Percentiles rank a stretch among this genome's conserved stretches.
Conservation (phyloP, 2,797 vertebrate genomes). For the Eremophila alpestris region DNA sequence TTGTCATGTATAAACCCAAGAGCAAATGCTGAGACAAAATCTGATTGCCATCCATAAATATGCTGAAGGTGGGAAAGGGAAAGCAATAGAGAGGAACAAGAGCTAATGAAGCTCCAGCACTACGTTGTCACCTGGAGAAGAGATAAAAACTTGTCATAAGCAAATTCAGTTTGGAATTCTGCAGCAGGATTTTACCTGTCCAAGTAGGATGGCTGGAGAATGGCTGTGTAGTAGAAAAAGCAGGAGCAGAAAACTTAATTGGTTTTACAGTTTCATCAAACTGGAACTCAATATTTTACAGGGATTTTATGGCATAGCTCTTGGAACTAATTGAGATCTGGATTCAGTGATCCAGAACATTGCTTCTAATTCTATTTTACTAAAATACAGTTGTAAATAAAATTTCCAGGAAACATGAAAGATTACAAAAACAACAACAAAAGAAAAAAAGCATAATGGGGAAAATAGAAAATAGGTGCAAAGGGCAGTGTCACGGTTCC, state of each 20-base stretch:
- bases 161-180: background rate
- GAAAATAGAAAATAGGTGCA: background rate
- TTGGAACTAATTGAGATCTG: slow-evolving; percentile 35
- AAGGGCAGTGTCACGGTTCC: background rate
- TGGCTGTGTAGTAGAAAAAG: background rate
- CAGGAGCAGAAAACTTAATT: background rate
- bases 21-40: background rate
- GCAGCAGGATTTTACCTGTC: background rate
- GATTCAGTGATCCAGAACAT: slow-evolving; percentile 48
- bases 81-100: background rate
- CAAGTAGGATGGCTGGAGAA: background rate
- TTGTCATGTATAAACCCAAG: background rate
- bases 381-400: slow-evolving; percentile 41
- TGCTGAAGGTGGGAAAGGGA: background rate
- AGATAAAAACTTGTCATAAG: background rate
- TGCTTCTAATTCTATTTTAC: slow-evolving; percentile 26
- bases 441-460: background rate
- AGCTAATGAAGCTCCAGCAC: background rate
- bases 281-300: slow-evolving; percentile 50
- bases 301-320: slow-evolving; percentile 19
- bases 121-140: background rate
- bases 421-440: background rate
- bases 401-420: background rate
- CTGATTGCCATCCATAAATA: background rate
- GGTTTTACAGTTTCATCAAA: slow-evolving; percentile 45